A percentile compares a stretch with the other conserved stretches of the same genome.
Conservation (phyloP, 2,113 vertebrate genomes). For the Phalacrocorax pelagicus region DNA sequence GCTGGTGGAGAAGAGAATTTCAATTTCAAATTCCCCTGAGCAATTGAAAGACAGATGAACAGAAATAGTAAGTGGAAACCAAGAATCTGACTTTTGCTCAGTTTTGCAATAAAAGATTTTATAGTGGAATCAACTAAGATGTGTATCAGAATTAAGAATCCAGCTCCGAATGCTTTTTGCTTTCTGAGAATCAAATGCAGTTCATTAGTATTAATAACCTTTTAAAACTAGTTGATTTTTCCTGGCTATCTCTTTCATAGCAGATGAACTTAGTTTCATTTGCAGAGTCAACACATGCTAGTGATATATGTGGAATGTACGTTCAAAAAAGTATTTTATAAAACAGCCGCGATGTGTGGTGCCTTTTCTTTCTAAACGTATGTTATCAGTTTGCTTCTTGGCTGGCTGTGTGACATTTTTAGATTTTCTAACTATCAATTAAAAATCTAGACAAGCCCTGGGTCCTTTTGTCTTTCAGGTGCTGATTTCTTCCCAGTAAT, state of each 20-base stretch:
- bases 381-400: not conserved
- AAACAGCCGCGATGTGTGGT: not conserved
- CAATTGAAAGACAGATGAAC: not conserved
- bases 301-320: not conserved
- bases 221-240: not conserved
- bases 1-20: not conserved
- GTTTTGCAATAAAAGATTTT: not conserved
- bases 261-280: not conserved
- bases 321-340: not conserved
- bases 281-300: not conserved
- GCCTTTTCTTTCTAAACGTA: not conserved
- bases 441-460: not conserved
- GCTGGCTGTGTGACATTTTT: not conserved
- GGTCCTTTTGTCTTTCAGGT: not conserved
- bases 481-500: not conserved
- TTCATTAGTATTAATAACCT: not conserved
- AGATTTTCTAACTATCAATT: not conserved
- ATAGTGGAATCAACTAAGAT: not conserved
- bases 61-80: not conserved
- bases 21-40: not conserved
- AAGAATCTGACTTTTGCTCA: not conserved
- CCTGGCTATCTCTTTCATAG: not conserved
- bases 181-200: not conserved
- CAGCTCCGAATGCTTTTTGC: not conserved
- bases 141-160: not conserved